Evolutionary conservation across 2,888 invertebrate species (phyloP).

Genomic region (Panopea generosa): DNA sequence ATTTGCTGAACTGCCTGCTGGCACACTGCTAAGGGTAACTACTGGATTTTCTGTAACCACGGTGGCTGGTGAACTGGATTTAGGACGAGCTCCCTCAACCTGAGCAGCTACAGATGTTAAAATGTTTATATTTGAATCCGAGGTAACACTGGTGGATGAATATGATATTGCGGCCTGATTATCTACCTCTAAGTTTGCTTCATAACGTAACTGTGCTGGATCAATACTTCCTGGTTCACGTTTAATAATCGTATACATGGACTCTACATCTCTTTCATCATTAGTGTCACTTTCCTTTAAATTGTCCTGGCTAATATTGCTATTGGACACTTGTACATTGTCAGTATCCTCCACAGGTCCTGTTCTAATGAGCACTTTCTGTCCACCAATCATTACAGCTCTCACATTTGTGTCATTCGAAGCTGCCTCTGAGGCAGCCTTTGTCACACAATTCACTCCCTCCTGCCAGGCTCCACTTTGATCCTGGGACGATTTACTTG

Average conservation of each 20-base stretch:
- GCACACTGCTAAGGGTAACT: background rate
- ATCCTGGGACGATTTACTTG: slow-evolving; percentile 1
- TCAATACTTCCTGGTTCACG: slow-evolving; percentile 7
- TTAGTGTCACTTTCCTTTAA: background rate
- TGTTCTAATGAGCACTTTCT: background rate
- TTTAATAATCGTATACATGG: slow-evolving; percentile 18
- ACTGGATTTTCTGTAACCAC: background rate
- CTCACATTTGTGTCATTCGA: background rate
- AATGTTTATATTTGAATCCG: background rate
- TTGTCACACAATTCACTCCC: background rate
- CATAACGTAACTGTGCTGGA: background rate
- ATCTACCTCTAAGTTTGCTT: background rate
- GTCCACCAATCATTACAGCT: slow-evolving; percentile 6
- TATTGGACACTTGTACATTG: background rate
- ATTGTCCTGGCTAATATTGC: background rate
- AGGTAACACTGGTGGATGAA: background rate
- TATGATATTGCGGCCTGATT: background rate
- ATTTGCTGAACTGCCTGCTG: background rate
- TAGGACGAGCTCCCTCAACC: background rate
- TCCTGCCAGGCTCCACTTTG: background rate
- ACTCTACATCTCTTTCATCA: slow-evolving; percentile 2
- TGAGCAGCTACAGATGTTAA: background rate
- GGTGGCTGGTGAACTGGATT: background rate
- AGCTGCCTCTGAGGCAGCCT: too few relatives aligned
- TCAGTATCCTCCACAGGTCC: background rate